Base-by-base conservation (phyloP, 1,140 invertebrate species). In the Diabrotica undecimpunctata region DNA sequence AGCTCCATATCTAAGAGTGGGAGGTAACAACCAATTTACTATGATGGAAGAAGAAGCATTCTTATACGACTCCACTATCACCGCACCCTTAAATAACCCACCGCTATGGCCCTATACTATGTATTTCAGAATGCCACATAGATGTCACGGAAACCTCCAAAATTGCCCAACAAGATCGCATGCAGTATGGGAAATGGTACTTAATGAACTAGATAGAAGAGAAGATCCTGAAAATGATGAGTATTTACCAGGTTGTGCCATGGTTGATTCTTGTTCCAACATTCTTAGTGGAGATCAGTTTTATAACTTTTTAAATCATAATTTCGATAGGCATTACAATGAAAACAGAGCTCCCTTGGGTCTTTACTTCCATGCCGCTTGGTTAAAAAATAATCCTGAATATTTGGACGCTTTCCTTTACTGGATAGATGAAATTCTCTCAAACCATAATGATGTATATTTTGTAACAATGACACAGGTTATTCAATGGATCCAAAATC, bases 1-100 rank as follows among this genome's bases (percentile, higher is more conserved):
- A 53, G 93, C 95, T 0, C 96, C 96, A 0, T 96, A 97, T 77
- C 81, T 98, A 38, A 83, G 94, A 35, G 93, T 97, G 0, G 96
- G 96, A 65, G 96, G 96, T 14, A 96, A 97, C 82, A 95, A 96
- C 77, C 95, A 97, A 81, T 97, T 97, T 81, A 94, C 91, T 62
- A 97, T 97, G 94, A 96, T 97, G 94, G 94, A 96, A 81, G 93
- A 96, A 78, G 94, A 97, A 79, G 92, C 93, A 12, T 97, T 97
- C 85, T 81, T 97, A 7, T 98, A 97, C 78, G 95, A 97, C 77
- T 96, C 94, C 8, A 96, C 94, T 11, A 96, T 98, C 75, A 96
- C 94, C 0, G 94, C 94, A 10, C 92, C 94, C 6, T 82, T 97
- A 11, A 93, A 90, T 67, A 95, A 96, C 73, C 93, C 92, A 11